Percentiles rank a stretch among this genome's conserved stretches.
phyloP scores from a whole-genome alignment of 2,888 invertebrate genomes.

The Resseliella maxima region DNA sequence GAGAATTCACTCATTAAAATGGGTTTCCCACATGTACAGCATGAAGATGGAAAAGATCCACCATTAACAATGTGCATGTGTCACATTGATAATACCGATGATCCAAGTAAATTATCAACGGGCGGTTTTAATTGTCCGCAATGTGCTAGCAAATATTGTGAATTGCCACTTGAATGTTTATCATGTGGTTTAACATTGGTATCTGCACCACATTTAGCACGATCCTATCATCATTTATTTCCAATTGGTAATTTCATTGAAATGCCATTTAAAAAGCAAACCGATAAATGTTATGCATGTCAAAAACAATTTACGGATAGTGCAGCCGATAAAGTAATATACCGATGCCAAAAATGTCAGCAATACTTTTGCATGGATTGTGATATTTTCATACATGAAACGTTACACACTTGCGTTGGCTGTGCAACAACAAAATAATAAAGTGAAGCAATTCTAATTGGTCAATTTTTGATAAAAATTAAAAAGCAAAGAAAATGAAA shows the following conservation, averaged over 20 bases:
- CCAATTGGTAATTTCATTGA: conserved; percentile 90
- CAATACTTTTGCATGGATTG: conserved; percentile 93
- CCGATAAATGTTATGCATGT: conserved; percentile 79
- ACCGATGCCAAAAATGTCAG: conserved; percentile 82
- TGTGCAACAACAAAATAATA: conserved; percentile 76
- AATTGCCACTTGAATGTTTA: conserved; percentile 96
- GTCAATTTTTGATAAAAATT: not conserved
- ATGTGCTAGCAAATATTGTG: conserved; percentile 97
- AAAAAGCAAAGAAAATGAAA: not conserved
- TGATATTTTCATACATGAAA: conserved; percentile 92
- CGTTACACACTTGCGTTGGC: conserved; percentile 95
- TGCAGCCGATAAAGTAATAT: conserved; percentile 80
- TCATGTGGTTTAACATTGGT: conserved; percentile 95
- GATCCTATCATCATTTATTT: conserved; percentile 97
- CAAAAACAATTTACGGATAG: conserved; percentile 73
- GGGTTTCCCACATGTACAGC: conserved; percentile 90
- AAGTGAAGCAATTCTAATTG: not conserved
- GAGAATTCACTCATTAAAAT: conserved; percentile 91
- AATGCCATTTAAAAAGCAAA: conserved; percentile 72
- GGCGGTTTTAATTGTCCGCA: conserved; percentile 93
- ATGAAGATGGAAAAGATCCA: conserved; percentile 72
- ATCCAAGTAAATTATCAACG: conserved; percentile 75
- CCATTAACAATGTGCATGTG: conserved; percentile 93
- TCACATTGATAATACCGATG: conserved; percentile 82
- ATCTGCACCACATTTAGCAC: conserved; percentile 96